A percentile compares a stretch with the other conserved stretches of the same genome.
These are phyloP conservation scores for Bathynomus jamesi DNA, from an alignment of 1,140 invertebrate genomes.

Conservation along the genomic window DNA sequence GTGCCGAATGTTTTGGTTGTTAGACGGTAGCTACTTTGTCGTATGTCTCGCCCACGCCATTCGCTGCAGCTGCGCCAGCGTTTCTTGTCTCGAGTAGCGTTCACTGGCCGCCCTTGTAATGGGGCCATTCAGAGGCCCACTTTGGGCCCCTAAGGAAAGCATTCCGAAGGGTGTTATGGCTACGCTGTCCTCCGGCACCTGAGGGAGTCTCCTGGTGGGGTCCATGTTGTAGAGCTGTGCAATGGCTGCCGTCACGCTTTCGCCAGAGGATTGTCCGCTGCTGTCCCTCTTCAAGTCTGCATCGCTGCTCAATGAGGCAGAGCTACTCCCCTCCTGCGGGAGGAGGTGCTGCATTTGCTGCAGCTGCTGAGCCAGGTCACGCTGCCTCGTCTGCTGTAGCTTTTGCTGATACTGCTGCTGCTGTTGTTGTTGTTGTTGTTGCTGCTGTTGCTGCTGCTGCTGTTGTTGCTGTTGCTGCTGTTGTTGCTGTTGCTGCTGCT, in stretches of 20 bases:
- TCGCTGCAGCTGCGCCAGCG: slow-evolving; percentile 70
- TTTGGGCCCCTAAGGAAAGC: slow-evolving; percentile 22
- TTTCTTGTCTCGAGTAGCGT: slow-evolving; percentile 68
- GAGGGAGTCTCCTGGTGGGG: slow-evolving; percentile 26
- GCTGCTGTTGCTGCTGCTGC: slow-evolving; percentile 38
- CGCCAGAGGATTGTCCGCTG: slow-evolving; percentile 34
- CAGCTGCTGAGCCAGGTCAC: background rate
- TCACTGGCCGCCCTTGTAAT: slow-evolving; percentile 75
- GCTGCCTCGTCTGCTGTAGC: slow-evolving; percentile 15
- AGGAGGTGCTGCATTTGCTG: slow-evolving; percentile 10
- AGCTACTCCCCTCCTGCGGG: no score
- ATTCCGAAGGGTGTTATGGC: slow-evolving; percentile 26
- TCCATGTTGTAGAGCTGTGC: slow-evolving; percentile 45
- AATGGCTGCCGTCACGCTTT: slow-evolving; percentile 41
- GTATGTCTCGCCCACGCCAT: slow-evolving; percentile 75
- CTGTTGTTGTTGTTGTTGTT: slow-evolving; percentile 8
- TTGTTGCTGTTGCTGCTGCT: slow-evolving; percentile 40
- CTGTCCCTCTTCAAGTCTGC: slow-evolving; percentile 26
- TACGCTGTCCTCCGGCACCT: slow-evolving; percentile 33
- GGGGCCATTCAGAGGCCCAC: slow-evolving; percentile 44
- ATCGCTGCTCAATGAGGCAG: background rate
- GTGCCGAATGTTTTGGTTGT: no score
- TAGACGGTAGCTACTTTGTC: slow-evolving; percentile 70
- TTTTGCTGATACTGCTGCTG: slow-evolving; percentile 18
- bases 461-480: slow-evolving; percentile 40